Percentiles rank a stretch among this genome's conserved stretches.
phyloP scores from a whole-genome alignment of 2,113 vertebrate genomes.

The Chitala chitala region DNA sequence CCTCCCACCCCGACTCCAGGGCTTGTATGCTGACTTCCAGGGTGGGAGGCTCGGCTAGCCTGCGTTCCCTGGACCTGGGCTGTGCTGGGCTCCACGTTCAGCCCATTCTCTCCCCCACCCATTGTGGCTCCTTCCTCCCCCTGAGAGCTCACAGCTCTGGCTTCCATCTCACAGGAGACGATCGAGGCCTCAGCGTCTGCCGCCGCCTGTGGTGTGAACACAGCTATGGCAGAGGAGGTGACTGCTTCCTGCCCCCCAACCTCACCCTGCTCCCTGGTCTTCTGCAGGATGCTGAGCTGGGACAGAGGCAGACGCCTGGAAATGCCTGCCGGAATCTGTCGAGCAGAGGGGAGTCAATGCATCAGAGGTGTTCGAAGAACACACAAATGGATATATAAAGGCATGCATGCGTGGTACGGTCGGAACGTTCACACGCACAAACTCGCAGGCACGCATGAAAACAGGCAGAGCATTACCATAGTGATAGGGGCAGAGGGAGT shows the following conservation, averaged over 20 bases:
- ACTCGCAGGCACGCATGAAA: constrained; percentile 33
- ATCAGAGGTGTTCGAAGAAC: constrained; percentile 45
- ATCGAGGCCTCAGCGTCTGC: constrained; percentile 40
- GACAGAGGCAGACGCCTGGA: constrained; percentile 45
- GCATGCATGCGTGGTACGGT: background rate
- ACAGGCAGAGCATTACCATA: constrained; percentile 46
- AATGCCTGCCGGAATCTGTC: constrained; percentile 53
- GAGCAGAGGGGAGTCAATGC: constrained; percentile 37
- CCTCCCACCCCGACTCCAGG: background rate
- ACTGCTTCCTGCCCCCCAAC: constrained; percentile 27
- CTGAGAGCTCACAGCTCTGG: constrained; percentile 17
- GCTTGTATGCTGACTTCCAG: background rate
- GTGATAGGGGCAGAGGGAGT: constrained; percentile 30
- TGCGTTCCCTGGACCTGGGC: constrained; percentile 10
- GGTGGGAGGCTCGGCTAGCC: constrained; percentile 2
- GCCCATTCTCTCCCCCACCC: constrained; percentile 26
- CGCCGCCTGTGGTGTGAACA: constrained; percentile 42
- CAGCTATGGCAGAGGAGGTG: background rate
- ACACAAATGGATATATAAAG: constrained; percentile 31
- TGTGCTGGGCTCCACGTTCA: constrained; percentile 11
- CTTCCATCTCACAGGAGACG: constrained; percentile 21
- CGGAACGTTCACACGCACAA: background rate
- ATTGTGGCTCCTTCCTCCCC: background rate
- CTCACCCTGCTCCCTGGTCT: constrained; percentile 46
- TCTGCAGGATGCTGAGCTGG: constrained; percentile 49